Percentiles rank a stretch among this genome's conserved stretches.
Evolutionary conservation across 2,888 invertebrate genomes (phyloP).

Genomic region (Celastrina argiolus): DNA sequence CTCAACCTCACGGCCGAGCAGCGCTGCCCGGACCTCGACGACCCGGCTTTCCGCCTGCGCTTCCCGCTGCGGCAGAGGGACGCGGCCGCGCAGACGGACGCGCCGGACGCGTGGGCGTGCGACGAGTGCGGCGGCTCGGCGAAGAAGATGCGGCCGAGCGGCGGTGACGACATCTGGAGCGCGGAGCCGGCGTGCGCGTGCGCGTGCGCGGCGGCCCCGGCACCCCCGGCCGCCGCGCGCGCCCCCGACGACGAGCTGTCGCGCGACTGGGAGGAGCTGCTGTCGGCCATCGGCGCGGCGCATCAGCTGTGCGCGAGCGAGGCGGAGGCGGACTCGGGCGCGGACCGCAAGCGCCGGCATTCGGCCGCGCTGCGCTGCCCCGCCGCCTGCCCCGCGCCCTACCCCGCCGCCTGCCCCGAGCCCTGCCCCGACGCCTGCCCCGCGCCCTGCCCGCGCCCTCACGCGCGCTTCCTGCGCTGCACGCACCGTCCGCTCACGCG

Average conservation of each 20-base stretch:
- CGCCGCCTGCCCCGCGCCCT: conserved; percentile 42
- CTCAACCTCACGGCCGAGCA: conserved; percentile 56
- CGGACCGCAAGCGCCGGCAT: conserved; percentile 80
- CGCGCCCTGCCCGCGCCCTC: conserved; percentile 51
- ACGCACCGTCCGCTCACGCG: conserved; percentile 71
- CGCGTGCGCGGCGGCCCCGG: conserved; percentile 30
- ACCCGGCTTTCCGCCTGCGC: conserved; percentile 79
- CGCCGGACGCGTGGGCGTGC: conserved; percentile 45
- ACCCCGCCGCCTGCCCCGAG: conserved; percentile 40
- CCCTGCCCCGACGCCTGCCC: conserved; percentile 42
- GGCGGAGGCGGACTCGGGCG: conserved; percentile 40
- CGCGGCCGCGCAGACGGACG: conserved; percentile 57
- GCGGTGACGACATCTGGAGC: conserved; percentile 48
- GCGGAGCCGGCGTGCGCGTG: conserved; percentile 53
- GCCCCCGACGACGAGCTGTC: conserved; percentile 64
- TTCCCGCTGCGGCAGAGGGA: conserved; percentile 76
- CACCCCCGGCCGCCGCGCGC: conserved; percentile 32
- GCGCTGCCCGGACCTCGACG: conserved; percentile 56
- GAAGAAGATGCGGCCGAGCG: conserved; percentile 61
- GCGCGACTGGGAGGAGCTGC: conserved; percentile 80
- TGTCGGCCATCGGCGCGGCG: conserved; percentile 78
- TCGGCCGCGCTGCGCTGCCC: conserved; percentile 59
- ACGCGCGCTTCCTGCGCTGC: conserved; percentile 75
- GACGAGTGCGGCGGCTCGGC: conserved; percentile 59
- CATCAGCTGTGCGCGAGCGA: conserved; percentile 67